phyloP scores from a whole-genome alignment of 2,888 invertebrate genomes.

The Pristionchus arcanus region DNA sequence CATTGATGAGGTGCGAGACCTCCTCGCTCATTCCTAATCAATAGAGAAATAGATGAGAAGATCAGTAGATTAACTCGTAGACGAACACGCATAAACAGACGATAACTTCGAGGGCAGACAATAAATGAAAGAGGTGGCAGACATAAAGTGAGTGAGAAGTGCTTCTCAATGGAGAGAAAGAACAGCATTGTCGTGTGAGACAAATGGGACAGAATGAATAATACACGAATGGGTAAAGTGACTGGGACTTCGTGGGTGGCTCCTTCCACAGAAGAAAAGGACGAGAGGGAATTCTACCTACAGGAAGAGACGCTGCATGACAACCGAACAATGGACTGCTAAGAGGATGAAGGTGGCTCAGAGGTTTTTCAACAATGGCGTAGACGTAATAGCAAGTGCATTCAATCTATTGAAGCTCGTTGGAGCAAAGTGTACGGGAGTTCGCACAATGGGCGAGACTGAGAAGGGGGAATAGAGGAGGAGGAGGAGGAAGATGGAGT shows the following conservation, averaged over 20 bases:
- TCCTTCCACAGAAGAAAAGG: neutral
- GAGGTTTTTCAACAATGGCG: neutral
- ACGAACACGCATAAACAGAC: neutral
- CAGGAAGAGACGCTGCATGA: neutral
- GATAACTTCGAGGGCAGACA: neutral
- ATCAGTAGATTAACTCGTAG: neutral
- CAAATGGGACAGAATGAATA: neutral
- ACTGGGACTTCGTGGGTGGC: neutral
- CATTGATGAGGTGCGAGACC: neutral
- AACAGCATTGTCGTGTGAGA: neutral
- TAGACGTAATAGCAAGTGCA: neutral
- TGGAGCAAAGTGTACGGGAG: slow-evolving; percentile 3
- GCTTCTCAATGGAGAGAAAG: neutral
- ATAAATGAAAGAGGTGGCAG: slow-evolving; percentile 1
- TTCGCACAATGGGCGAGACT: slow-evolving; percentile 5
- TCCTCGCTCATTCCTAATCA: slow-evolving; percentile 29
- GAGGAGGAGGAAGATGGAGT: neutral
- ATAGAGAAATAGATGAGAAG: neutral
- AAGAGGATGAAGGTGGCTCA: neutral
- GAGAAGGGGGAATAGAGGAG: neutral
- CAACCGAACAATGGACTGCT: neutral
- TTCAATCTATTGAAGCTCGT: neutral
- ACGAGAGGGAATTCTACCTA: neutral
- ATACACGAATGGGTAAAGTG: neutral
- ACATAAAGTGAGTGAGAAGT: neutral